Evolutionary conservation across 1,140 invertebrate species (phyloP).

Genomic region (Ips typographus): DNA sequence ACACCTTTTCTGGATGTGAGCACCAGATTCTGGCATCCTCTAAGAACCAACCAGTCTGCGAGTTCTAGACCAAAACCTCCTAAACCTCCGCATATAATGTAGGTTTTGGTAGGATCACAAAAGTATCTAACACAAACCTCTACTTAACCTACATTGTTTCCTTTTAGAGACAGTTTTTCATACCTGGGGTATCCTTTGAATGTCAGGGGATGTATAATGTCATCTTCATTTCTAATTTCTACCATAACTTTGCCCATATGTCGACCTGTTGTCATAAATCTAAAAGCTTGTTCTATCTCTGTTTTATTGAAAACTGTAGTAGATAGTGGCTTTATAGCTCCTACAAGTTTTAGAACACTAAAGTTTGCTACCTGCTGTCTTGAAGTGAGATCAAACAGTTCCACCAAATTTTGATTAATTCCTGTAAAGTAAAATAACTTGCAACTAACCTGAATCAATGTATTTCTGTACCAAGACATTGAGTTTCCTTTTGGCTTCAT

Average conservation of each 20-base stretch:
- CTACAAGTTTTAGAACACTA: constrained; percentile 51
- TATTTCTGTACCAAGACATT: constrained; percentile 47
- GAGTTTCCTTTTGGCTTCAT: constrained; percentile 45
- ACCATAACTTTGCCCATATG: constrained; percentile 84
- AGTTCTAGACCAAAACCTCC: constrained; percentile 91
- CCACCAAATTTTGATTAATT: too few relatives aligned
- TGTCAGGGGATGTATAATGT: background rate
- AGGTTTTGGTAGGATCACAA: constrained; percentile 55
- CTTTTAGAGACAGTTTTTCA: background rate
- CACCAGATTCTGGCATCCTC: constrained; percentile 77
- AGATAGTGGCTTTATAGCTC: constrained; percentile 65
- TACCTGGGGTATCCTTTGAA: constrained; percentile 21
- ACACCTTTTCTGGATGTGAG: constrained; percentile 79
- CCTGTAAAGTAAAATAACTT: background rate
- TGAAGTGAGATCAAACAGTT: too few relatives aligned
- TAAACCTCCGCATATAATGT: constrained; percentile 71
- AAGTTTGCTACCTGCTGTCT: too few relatives aligned
- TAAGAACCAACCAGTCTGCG: constrained; percentile 79
- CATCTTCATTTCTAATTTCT: constrained; percentile 63
- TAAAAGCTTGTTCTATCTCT: constrained; percentile 67
- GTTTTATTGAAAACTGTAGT: constrained; percentile 60
- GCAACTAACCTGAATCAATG: constrained; percentile 53
- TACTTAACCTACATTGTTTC: background rate
- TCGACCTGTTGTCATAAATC: constrained; percentile 81
- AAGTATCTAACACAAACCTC: constrained; percentile 25